Evolutionary conservation across 2,113 vertebrate species (phyloP).

Genomic region (Apteryx mantelli): DNA sequence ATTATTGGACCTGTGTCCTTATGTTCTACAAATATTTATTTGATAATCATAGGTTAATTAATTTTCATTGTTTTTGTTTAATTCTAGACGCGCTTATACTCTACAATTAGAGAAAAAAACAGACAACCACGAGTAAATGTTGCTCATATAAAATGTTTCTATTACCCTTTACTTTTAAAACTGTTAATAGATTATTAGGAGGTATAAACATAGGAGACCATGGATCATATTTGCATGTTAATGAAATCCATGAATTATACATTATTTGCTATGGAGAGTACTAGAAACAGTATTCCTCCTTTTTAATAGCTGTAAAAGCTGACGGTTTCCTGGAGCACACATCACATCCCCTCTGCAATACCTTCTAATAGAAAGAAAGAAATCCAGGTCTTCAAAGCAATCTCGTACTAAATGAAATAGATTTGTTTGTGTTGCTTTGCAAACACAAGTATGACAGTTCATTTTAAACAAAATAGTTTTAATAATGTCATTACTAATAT

Average conservation of each 20-base stretch:
- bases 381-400: slow-evolving; percentile 64
- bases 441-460: slow-evolving; percentile 69
- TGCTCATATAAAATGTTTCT: slow-evolving; percentile 71
- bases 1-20: not conserved
- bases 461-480: slow-evolving; percentile 75
- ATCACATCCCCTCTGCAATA: slow-evolving; percentile 61
- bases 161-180: slow-evolving; percentile 75
- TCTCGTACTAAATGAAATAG: slow-evolving; percentile 68
- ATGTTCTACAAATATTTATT: slow-evolving; percentile 43
- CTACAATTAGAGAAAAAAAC: slow-evolving; percentile 48
- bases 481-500: slow-evolving; percentile 78
- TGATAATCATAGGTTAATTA: slow-evolving; percentile 26
- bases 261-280: slow-evolving; percentile 74
- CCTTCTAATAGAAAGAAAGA: slow-evolving; percentile 51
- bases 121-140: slow-evolving; percentile 46
- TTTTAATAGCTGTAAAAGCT: slow-evolving; percentile 75
- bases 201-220: slow-evolving; percentile 76
- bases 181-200: slow-evolving; percentile 81
- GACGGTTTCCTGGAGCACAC: slow-evolving; percentile 68
- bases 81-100: slow-evolving; percentile 25
- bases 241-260: slow-evolving; percentile 81
- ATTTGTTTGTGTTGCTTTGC: slow-evolving; percentile 70
- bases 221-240: slow-evolving; percentile 81
- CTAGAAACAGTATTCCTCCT: slow-evolving; percentile 74
- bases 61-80: slow-evolving; percentile 44